Evolutionary conservation across 37 sponge, comb jelly and placozoan species (phyloP), one percentile per base, ranked within the genome.

Genomic region (Cladorhizidae sp.): DNA sequence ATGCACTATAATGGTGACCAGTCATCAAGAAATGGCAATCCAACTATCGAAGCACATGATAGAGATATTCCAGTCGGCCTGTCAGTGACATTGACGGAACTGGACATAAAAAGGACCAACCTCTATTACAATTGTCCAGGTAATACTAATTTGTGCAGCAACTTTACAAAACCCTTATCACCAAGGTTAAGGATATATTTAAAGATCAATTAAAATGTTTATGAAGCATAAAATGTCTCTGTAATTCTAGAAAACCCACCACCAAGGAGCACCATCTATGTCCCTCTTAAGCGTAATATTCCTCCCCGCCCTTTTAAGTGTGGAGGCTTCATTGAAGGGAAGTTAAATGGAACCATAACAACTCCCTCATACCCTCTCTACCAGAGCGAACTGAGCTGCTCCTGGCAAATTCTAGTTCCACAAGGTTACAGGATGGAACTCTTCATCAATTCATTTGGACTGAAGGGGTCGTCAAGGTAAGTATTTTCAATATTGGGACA

Each of bases 1-100:
- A 94, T 94, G 94, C 94, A 94, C 64, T 94, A 94, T 52, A 39
- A 56, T 67, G 36, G 26, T 12, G 28, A 67, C 22, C 62, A 72
- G 1, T 86, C 83, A 73, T 3, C 58, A 5, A 11, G 1, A 40
- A 73, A 52, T 79, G 29, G 45, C 62, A 71, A 70, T 26, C 36
- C 12, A 23, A 90, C 91, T 0, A 76, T 94, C 14, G 39, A 35
- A 14, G 57, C 88, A 0, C 52, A 26, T 20, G 88, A 87, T 80
- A 67, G 77, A n/a, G 67, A 39, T 1, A 87, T 87, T 37, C 75
- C 83, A 2, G 35, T 94, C 51, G 94, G 91, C 21, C 32, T 28
- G 11, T 87, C 88, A 39, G 25, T 9, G 31, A 75, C 41, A 6
- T 71, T 90, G 55, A 83, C 85, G 50, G 29, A n/a, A 22, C 56